A percentile compares a stretch with the other conserved stretches of the same genome.
phyloP scores from a whole-genome alignment of 2,888 invertebrate genomes.

The Notocelia uddmanniana region DNA sequence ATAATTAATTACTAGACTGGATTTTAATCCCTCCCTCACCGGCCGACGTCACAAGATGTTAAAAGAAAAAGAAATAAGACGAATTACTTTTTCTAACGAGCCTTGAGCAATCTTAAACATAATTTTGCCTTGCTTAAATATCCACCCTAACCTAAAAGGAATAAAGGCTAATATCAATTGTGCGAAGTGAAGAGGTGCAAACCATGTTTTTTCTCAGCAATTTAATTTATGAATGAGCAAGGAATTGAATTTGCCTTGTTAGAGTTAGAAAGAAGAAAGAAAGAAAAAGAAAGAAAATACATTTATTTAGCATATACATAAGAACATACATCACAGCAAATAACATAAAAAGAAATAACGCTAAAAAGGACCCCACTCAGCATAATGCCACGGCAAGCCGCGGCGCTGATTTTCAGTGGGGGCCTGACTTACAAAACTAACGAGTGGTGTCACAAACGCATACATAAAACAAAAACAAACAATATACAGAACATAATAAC shows the following conservation, averaged over 20 bases:
- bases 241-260: conserved; percentile 18
- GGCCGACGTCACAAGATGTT: conserved; percentile 6
- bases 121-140: not conserved
- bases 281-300: too few relatives aligned
- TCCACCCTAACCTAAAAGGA: not conserved
- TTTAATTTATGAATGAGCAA: conserved; percentile 31
- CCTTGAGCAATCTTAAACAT: conserved; percentile 16
- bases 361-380: too few relatives aligned
- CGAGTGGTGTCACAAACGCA: too few relatives aligned
- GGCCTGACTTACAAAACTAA: too few relatives aligned
- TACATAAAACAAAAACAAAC: too few relatives aligned
- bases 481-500: too few relatives aligned
- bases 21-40: not conserved
- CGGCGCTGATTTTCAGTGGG: too few relatives aligned
- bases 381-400: too few relatives aligned
- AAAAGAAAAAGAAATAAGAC: conserved; percentile 35
- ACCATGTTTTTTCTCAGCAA: conserved; percentile 36
- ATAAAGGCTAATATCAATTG: not conserved
- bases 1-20: conserved; percentile 1
- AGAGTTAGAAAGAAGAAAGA: too few relatives aligned
- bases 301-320: too few relatives aligned
- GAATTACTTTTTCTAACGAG: conserved; percentile 33
- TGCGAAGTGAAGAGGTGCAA: not conserved
- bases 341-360: too few relatives aligned
- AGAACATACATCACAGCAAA: too few relatives aligned